Percentiles rank a stretch among this genome's conserved stretches.
These are phyloP conservation scores for Saccostrea echinata DNA, from an alignment of 1,140 invertebrate genomes.

Conservation along the genomic window DNA sequence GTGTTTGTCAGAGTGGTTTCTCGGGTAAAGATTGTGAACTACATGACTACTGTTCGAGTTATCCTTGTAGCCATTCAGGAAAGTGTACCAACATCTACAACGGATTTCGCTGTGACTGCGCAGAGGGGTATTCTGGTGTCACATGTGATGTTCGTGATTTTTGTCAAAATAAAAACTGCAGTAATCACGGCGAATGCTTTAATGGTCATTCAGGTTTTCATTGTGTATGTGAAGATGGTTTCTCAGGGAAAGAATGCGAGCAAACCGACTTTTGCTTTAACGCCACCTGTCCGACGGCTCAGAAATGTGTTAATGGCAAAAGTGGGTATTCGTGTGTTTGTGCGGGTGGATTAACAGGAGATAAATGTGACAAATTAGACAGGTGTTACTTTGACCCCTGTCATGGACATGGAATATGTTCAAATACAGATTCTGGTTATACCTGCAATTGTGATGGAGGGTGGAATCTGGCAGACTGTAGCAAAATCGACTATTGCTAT, in stretches of 20 bases:
- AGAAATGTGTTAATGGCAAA: background rate
- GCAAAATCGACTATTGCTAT: background rate
- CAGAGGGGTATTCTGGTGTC: background rate
- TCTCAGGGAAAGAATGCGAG: background rate
- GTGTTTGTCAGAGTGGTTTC: conserved; percentile 40
- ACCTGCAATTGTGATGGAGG: conserved; percentile 31
- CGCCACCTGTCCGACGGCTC: background rate
- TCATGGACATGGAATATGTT: conserved; percentile 5
- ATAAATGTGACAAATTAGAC: conserved; percentile 21
- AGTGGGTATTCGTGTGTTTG: conserved; percentile 12
- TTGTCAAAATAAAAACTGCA: conserved; percentile 5
- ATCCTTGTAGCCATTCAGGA: background rate
- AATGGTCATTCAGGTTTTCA: background rate
- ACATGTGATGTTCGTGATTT: conserved; percentile 3
- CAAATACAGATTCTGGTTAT: background rate
- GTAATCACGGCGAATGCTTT: conserved; percentile 4
- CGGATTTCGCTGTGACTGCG: background rate
- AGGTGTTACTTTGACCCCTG: conserved; percentile 11
- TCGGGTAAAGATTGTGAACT: conserved; percentile 21
- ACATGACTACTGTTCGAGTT: conserved; percentile 21
- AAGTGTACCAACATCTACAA: conserved; percentile 25
- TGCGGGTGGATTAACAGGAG: conserved; percentile 1
- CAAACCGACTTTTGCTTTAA: background rate
- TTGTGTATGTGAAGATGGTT: conserved; percentile 11
- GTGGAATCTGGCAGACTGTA: conserved; percentile 1